Base-by-base conservation (phyloP, 2,888 invertebrate genomes). In the Caenorhabditis becei region DNA sequence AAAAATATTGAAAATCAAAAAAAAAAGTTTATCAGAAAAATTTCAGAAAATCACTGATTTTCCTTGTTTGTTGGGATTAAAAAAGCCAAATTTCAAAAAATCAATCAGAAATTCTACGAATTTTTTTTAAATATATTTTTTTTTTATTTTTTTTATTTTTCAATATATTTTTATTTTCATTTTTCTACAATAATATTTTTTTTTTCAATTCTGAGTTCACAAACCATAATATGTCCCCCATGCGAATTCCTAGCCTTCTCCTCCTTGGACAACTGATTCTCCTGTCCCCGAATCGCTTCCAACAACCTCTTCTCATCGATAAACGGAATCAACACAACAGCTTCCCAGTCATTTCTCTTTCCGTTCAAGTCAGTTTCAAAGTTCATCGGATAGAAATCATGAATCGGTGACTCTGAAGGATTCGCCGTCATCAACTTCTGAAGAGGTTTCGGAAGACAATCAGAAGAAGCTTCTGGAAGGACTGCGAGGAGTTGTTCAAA, bases 301-400 rank as follows among this genome's bases (percentile, higher is more conserved):
- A 96, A 91, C n/a, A 96, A 93, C 66, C 93, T 93, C 32, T 93
- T 91, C 93, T 96, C 96, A 87, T 96, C 94, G 88, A 97, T 96
- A 88, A 97, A 96, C 0, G 97, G 97, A 90, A 97, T 95, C 1
- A 97, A 93, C 1, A 96, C 96, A 0, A 97, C 95, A 0, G 96
- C 96, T 91, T 97, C 97, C 97, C 98, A 98, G 85, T 97, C 97
- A 90, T 96, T 95, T 88, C 94, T 94, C 92, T 98, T 98, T 7
- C 97, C 97, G 92, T 98, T 98, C 71, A 97, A 93, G 93, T 98
- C 98, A 0, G 96, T 96, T 89, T 95, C 94, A 91, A 98, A 98
- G 85, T 97, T 94, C 63, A 93, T 91, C 0, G 98, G 98, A 92
- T 97, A 99, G 92, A 95, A 98, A 86, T 95, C 94, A 28, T 95